Percentiles rank a stretch among this genome's conserved stretches.
These are phyloP conservation scores for Eupelmus urozonus DNA, from an alignment of 2,888 invertebrate genomes.

Conservation along the genomic window DNA sequence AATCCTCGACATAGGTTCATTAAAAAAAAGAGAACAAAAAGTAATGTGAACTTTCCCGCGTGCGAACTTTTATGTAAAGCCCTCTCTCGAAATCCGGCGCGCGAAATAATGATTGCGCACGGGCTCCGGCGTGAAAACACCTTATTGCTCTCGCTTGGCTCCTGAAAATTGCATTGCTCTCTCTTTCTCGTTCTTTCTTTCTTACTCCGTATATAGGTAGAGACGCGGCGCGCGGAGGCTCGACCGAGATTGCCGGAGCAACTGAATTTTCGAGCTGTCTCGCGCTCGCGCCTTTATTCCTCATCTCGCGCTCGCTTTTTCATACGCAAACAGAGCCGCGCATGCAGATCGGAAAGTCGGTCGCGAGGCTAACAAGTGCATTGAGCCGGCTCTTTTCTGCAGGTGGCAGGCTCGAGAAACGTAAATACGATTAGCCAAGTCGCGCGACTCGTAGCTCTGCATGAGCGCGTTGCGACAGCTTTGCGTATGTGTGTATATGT, in stretches of 20 bases:
- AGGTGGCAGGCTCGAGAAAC: conserved; percentile 53
- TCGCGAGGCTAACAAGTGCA: conserved; percentile 54
- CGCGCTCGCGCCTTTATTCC: neutral
- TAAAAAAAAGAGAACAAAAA: neutral
- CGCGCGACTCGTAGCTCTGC: too few relatives aligned
- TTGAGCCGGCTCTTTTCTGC: conserved; percentile 48
- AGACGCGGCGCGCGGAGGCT: too few relatives aligned
- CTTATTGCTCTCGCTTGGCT: too few relatives aligned
- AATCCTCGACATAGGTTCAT: too few relatives aligned
- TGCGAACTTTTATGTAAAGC: conserved; percentile 1
- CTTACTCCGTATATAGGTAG: too few relatives aligned
- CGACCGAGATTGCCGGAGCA: neutral
- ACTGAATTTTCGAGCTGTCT: conserved; percentile 40
- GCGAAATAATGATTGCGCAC: too few relatives aligned
- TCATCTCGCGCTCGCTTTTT: neutral
- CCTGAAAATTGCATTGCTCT: too few relatives aligned
- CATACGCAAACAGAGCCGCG: conserved; percentile 35
- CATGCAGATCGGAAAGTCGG: conserved; percentile 55
- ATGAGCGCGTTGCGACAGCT: conserved; percentile 50
- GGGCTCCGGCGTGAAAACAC: too few relatives aligned
- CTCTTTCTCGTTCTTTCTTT: too few relatives aligned
- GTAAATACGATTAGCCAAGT: conserved; percentile 59
- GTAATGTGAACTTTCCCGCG: neutral
- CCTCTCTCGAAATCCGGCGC: too few relatives aligned
- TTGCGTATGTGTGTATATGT: conserved; percentile 25